Base-by-base conservation (phyloP, 2,888 invertebrate species). In the Lamproptera curius region DNA sequence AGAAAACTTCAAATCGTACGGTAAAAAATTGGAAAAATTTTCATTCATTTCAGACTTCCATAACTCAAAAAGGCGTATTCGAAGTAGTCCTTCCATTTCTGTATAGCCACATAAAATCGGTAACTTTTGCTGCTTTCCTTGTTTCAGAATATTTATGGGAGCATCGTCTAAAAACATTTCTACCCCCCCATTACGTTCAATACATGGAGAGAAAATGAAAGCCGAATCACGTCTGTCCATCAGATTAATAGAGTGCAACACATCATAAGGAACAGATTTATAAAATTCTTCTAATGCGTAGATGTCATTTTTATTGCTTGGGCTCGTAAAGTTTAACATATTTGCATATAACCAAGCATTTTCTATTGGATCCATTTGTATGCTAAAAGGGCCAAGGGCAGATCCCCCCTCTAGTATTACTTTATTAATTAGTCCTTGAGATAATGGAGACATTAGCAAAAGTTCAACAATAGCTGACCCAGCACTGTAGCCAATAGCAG, bases 341-440 rank as follows among this genome's bases (percentile, higher is more conserved):
- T 57, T 59, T 1, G 77, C 80, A 43, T 67, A 73, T 17, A 33
- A 38, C 53, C 69, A 68, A 3, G 79, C 79, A 28, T 55, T 67
- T 53, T 65, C 56, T 2, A 77, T 35, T 2, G 81, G 76, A 46
- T 76, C 64, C 1, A 58, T 41, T 52, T 79, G 79, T 9, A 67
- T 44, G 9, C 64, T 58, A 40, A 64, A 72, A 10, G 53, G 53
- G 0, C 63, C 63, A 4, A 61, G 39, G 50, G 38, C 63, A 0
- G 61, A 60, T 1, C 75, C 79, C 41, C 79, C 77, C 31, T 73
- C 76, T 6, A 66, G 58, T 46, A 77, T 73, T 1, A 65, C 72
- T 55, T 70, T 78, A 15, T 67, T 65, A 43, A 78, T 76, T 8
- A 80, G 56, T 1, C 76, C 78, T 20, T 60, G 54, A 0, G 76